Evolutionary conservation across 2,797 vertebrate genomes (phyloP).

Genomic region (Ceyx erithaca): DNA sequence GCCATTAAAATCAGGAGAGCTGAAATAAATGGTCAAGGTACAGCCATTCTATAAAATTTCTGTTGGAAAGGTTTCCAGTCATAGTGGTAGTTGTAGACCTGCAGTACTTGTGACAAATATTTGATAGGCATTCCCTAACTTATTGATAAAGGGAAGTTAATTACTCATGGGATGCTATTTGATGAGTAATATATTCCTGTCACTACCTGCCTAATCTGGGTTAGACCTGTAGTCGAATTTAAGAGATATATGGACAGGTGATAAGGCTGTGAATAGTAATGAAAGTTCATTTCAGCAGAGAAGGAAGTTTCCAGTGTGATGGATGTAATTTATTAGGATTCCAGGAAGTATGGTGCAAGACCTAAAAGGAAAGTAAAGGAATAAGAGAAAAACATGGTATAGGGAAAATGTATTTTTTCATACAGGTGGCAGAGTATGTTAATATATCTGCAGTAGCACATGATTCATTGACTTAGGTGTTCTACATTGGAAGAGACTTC

Average conservation of each 20-base stretch:
- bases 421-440: neutral
- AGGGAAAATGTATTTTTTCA: neutral
- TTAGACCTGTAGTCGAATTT: neutral
- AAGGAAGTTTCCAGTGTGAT: neutral
- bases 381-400: neutral
- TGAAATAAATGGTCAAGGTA: neutral
- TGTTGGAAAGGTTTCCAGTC: neutral
- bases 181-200: neutral
- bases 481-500: neutral
- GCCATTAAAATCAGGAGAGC: neutral
- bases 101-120: neutral
- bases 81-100: neutral
- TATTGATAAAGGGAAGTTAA: neutral
- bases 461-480: neutral
- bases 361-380: neutral
- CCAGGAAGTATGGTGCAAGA: neutral
- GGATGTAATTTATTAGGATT: neutral
- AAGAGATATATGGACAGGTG: neutral
- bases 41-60: neutral
- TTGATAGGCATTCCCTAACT: neutral
- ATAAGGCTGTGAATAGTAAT: neutral
- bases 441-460: neutral
- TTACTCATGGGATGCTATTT: neutral
- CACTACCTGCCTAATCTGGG: neutral
- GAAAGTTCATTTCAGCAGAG: neutral